These are phyloP conservation scores for Drosophila maculinotata DNA, from an alignment of 2,888 invertebrate genomes.

Conservation along the genomic window DNA sequence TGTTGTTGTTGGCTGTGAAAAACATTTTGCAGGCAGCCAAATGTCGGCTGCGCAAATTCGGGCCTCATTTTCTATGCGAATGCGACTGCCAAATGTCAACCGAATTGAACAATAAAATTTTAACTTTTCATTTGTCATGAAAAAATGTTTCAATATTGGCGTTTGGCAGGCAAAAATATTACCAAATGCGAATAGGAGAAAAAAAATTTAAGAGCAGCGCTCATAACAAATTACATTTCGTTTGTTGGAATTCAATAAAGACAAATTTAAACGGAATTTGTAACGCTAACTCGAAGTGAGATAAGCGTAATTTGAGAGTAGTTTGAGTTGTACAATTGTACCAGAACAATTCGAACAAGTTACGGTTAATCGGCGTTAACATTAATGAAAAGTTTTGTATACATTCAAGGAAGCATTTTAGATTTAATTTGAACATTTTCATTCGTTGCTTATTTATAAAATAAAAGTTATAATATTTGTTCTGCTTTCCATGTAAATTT, in stretches of 20 bases:
- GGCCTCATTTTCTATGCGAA: slow-evolving; percentile 76
- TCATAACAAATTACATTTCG: background rate
- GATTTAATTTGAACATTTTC: too few relatives aligned
- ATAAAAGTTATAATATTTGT: too few relatives aligned
- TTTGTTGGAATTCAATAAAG: background rate
- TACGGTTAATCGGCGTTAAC: too few relatives aligned
- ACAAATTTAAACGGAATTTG: background rate
- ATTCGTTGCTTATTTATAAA: too few relatives aligned
- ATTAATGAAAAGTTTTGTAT: too few relatives aligned
- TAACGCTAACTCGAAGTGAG: too few relatives aligned
- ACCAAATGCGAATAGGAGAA: slow-evolving; percentile 8
- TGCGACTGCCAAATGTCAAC: slow-evolving; percentile 77
- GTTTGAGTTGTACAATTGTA: too few relatives aligned
- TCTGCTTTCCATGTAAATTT: too few relatives aligned
- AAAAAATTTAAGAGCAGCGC: background rate
- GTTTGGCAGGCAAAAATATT: slow-evolving; percentile 24
- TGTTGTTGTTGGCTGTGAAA: slow-evolving; percentile 24
- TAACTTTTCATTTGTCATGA: slow-evolving; percentile 66
- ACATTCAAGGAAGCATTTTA: too few relatives aligned
- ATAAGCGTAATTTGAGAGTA: too few relatives aligned
- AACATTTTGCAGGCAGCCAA: slow-evolving; percentile 41
- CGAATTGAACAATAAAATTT: slow-evolving; percentile 80
- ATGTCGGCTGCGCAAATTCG: slow-evolving; percentile 42
- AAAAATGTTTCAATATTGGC: slow-evolving; percentile 28
- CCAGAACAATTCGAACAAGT: too few relatives aligned